Evolutionary conservation across 2,888 invertebrate species (phyloP).

Genomic region (Drosophila austrosaltans): DNA sequence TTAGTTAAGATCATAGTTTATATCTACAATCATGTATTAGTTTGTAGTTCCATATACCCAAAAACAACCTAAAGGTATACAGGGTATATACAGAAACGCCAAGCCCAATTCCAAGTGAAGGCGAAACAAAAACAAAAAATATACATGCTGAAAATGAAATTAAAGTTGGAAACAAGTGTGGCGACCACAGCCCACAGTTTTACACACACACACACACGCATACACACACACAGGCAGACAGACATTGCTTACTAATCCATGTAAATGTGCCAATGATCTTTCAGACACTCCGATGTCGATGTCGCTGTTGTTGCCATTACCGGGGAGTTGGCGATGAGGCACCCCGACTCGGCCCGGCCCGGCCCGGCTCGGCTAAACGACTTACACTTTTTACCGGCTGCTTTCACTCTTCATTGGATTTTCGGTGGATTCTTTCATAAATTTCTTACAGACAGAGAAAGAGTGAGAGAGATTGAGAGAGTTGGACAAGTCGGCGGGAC

Average conservation of each 20-base stretch:
- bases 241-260: slow-evolving; percentile 17
- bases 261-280: slow-evolving; percentile 61
- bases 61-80: not conserved
- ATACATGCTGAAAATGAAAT: slow-evolving; percentile 19
- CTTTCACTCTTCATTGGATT: slow-evolving; percentile 74
- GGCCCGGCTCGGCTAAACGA: slow-evolving; percentile 34
- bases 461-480: not conserved
- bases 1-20: too few species aligned
- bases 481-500: not conserved
- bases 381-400: slow-evolving; percentile 72
- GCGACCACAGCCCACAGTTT: slow-evolving; percentile 17
- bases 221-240: not conserved
- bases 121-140: slow-evolving; percentile 1
- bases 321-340: not conserved
- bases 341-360: slow-evolving; percentile 4
- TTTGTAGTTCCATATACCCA: not conserved
- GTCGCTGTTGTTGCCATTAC: slow-evolving; percentile 7
- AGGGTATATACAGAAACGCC: slow-evolving; percentile 1
- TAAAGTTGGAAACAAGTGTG: slow-evolving; percentile 20
- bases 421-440: slow-evolving; percentile 71
- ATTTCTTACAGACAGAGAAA: slow-evolving; percentile 26
- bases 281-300: slow-evolving; percentile 32
- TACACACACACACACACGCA: not conserved
- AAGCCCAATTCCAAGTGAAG: slow-evolving; percentile 10
- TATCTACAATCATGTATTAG: too few species aligned